Evolutionary conservation across 2,113 vertebrate species (phyloP), one percentile per base, ranked within the genome.

Genomic region (Colius striatus): DNA sequence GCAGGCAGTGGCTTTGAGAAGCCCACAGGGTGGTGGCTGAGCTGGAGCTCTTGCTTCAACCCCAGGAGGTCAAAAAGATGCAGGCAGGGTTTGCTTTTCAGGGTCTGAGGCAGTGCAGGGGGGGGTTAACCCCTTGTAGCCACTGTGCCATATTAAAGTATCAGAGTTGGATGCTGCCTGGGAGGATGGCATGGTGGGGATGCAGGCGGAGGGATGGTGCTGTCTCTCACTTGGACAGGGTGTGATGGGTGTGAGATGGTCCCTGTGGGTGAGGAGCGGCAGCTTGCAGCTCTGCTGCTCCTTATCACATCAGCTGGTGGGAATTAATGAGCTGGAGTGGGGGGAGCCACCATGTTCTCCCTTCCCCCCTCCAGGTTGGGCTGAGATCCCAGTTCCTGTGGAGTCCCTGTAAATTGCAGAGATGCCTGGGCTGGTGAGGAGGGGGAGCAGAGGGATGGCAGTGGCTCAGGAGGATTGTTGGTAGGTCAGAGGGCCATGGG

Each of bases 261-360:
- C 51, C 32, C 10, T 2, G 5, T 1, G 6, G 4, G 25, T 5
- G n/a, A 65, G 43, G 45, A 88, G 55, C 1, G 5, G 83, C 90
- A 86, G 84, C 87, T 96, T 94, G 92, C 10, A 6, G 72, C 57
- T 74, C 85, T 88, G 77, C 80, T 70, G 51, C n/a, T 88, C 50
- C 88, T 96, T 75, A 23, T 38, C 88, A 45, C 91, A 67, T 91
- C 93, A 93, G 88, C 93, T 94, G 93, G 66, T 82, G 72, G 48
- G 80, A 89, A 74, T 89, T 93, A 93, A 93, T 91, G 76, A 93
- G 80, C 32, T 16, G 27, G 62, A 34, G 25, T 0, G 34, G 34
- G 68, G 61, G 73, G 62, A 34, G 74, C 43, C 1, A 2, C 60
- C 16, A 0, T 0, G 1, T 13, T 29, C 9, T 14, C 15, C 34